Evolutionary conservation across 2,113 vertebrate genomes (phyloP).

Genomic region (Tragelaphus strepsiceros): DNA sequence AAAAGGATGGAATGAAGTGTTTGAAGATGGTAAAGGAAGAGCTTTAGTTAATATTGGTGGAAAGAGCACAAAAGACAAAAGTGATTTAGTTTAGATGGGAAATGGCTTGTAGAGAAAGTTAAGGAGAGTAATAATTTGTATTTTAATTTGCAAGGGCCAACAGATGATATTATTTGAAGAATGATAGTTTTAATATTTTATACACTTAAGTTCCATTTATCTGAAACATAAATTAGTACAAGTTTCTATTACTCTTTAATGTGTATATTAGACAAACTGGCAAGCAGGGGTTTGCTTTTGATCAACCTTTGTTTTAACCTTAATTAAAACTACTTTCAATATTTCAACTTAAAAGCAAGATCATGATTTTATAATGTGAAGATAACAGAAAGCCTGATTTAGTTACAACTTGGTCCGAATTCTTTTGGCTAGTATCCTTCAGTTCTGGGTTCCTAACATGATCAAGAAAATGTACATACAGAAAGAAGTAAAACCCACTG

Average conservation of each 20-base stretch:
- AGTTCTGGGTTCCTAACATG: neutral
- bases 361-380: slow-evolving; percentile 14
- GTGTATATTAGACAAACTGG: slow-evolving; percentile 8
- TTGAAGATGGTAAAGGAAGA: neutral
- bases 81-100: slow-evolving; percentile 7
- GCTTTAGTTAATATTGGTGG: neutral
- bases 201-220: slow-evolving; percentile 23
- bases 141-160: slow-evolving; percentile 25
- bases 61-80: slow-evolving; percentile 32
- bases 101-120: slow-evolving; percentile 23
- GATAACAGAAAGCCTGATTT: neutral
- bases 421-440: neutral
- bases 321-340: neutral
- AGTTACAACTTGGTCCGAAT: neutral
- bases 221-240: slow-evolving; percentile 18
- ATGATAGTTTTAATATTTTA: slow-evolving; percentile 25
- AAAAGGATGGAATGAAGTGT: neutral
- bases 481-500: neutral
- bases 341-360: slow-evolving; percentile 23
- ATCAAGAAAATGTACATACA: slow-evolving; percentile 8
- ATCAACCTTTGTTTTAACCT: neutral
- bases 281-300: slow-evolving; percentile 21
- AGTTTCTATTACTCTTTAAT: neutral
- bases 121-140: slow-evolving; percentile 12
- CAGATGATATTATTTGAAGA: slow-evolving; percentile 35